Evolutionary conservation across 1,140 invertebrate species (phyloP), one percentile per base, ranked within the genome.

Genomic region (Bicyclus anynana): DNA sequence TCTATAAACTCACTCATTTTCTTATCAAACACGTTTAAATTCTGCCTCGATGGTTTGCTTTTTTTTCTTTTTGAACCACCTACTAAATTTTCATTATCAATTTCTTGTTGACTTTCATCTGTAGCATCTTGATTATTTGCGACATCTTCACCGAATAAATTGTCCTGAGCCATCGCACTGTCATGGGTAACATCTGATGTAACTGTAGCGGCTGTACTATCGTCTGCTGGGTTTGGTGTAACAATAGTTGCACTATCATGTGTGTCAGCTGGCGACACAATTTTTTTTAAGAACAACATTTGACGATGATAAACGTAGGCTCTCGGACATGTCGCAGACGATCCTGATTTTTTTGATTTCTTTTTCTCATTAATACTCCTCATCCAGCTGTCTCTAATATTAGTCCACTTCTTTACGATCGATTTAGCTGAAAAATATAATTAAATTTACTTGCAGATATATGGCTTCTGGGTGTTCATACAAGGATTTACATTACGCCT

Each of bases 391-490:
- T 38, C 35, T 38, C 35, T 38, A 14, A 17, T 38, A 2, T 14
- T 2, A 14, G 2, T 38, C 35, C 35, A 38, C 16, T 38, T 38
- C 7, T 38, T 38, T 16, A 38, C 7, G 7, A 38, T 9, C 2
- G 4, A 16, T 38, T 38, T 38, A 4, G 2, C 35, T 38, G 13
- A 38, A 38, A 17, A 2, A 38, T 4, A 9, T 38, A 38, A 38
- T 16, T 14, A 38, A 38, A 35, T n/a, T 38, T 52, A 54, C 61
- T 64, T 47, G 2, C 58, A 68, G 61, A 49, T 68, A 64, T 62
- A 44, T 55, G 42, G 58, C 61, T 48, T 68, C 61, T 35, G 65
- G 62, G 27, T 68, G 65, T 64, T 64, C 58, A 68, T 68, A 42
- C 51, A 64, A 59, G 44, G 61, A 68, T 54, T 27, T 68, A 59